Conservation (phyloP, 2,888 invertebrate species). For the Sesia bembeciformis region DNA sequence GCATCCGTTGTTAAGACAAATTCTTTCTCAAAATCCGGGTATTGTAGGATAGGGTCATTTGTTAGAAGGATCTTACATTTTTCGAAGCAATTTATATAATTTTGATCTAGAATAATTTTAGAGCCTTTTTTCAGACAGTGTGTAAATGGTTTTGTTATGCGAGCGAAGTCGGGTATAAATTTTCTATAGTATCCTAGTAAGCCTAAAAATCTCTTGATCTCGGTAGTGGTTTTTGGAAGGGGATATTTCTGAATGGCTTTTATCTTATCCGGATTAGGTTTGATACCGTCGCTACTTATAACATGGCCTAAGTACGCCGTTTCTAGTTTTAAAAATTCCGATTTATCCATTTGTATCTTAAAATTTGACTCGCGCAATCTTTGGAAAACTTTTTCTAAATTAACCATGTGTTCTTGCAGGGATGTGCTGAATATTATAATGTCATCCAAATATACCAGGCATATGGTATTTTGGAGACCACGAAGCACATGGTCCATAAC, state of each 20-base stretch:
- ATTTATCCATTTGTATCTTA: conserved; percentile 20
- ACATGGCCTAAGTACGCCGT: conserved; percentile 13
- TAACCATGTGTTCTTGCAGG: no score
- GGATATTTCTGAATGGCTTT: conserved; percentile 5
- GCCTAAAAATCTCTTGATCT: conserved; percentile 21
- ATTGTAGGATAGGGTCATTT: conserved; percentile 8
- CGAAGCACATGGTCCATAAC: no score
- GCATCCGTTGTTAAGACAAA: conserved; percentile 13
- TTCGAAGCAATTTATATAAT: conserved; percentile 11
- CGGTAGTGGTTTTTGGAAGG: conserved; percentile 5
- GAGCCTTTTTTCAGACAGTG: conserved; percentile 8
- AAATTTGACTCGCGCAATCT: conserved; percentile 8
- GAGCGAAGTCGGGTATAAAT: conserved; percentile 14
- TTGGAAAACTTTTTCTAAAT: no score
- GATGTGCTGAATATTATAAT: no score
- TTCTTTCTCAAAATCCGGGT: conserved; percentile 13
- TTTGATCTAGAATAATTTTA: conserved; percentile 3
- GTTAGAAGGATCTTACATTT: conserved; percentile 4
- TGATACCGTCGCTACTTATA: conserved; percentile 7
- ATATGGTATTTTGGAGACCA: no score
- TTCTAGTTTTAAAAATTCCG: conserved; percentile 16
- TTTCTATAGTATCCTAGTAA: conserved; percentile 26
- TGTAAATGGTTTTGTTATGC: conserved; percentile 11
- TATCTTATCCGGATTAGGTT: conserved; percentile 8
- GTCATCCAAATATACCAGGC: no score